Evolutionary conservation across 2,113 vertebrate species (phyloP), one percentile per base, ranked within the genome.

Genomic region (Pseudopodoces humilis): DNA sequence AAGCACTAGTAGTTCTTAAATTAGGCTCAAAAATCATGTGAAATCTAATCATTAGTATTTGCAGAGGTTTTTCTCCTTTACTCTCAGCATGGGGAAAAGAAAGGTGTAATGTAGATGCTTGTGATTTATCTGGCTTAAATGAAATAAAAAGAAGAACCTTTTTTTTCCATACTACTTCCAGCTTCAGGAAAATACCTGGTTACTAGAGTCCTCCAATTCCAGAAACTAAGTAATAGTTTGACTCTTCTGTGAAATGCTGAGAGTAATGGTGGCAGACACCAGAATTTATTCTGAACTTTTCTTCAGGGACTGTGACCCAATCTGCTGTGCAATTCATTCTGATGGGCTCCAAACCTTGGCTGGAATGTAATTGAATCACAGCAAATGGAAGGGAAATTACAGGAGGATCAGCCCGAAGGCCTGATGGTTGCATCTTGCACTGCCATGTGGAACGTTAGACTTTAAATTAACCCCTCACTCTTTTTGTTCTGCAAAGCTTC

Each of bases 171-270:
- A 22, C 46, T 64, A 30, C 41, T 71, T 78, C 25, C 56, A 84
- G 31, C 39, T 86, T 90, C 58, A 60, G 64, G 10, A 90, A 21
- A 49, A 62, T 52, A 59, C 17, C 10, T 68, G 39, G 53, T 86
- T 88, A 46, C 10, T 14, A 17, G 44, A 90, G 60, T 75, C 41
- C 62, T 86, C 41, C 23, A 62, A 49, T 71, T 81, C 53, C 64
- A 83, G 44, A 28, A 88, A 10, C n/a, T 90, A 93, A 94, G 41
- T 81, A 88, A 68, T 81, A 82, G 49, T 86, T 81, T 88, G 41
- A 43, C 23, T 88, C 44, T 43, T 78, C 56, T 33, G 15, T 93
- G 86, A 94, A 94, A 95, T 96, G 95, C 88, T 95, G 94, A 96
- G 95, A 94, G 92, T 75, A 96, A 96, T 62, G 86, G 93, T 92